Evolutionary conservation across 2,113 vertebrate genomes (phyloP).

Genomic region (Chaenogobius annularis): DNA sequence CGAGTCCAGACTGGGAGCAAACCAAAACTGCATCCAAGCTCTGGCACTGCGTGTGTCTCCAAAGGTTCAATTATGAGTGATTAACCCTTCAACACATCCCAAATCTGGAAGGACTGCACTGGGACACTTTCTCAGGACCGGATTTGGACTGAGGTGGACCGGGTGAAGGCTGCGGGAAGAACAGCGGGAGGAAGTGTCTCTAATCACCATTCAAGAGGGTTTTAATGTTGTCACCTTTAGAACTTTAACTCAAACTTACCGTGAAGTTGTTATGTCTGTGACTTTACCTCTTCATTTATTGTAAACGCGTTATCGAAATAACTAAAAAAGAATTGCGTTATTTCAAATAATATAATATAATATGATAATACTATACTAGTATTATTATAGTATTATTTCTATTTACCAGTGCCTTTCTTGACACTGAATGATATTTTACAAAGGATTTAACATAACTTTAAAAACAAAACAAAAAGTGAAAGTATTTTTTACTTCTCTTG

Average conservation of each 20-base stretch:
- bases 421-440: too few relatives aligned
- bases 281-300: too few relatives aligned
- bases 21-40: not conserved
- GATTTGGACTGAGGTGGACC: not conserved
- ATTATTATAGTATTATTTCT: too few relatives aligned
- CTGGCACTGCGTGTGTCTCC: slow-evolving; percentile 20
- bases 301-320: too few relatives aligned
- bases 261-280: too few relatives aligned
- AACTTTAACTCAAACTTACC: not conserved
- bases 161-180: not conserved
- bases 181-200: not conserved
- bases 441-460: too few relatives aligned
- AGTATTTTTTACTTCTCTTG: too few relatives aligned
- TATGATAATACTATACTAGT: too few relatives aligned
- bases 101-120: not conserved
- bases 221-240: not conserved
- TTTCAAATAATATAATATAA: too few relatives aligned
- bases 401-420: too few relatives aligned
- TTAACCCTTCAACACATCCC: slow-evolving; percentile 40
- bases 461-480: too few relatives aligned
- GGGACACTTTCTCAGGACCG: slow-evolving; percentile 13
- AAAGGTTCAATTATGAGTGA: slow-evolving; percentile 42
- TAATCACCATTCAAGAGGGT: not conserved
- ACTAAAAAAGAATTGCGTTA: too few relatives aligned
- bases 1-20: slow-evolving; percentile 14